Evolutionary conservation across 2,797 vertebrate genomes (phyloP), one percentile per base, ranked within the genome.

Genomic region (Anolis apletophallus): DNA sequence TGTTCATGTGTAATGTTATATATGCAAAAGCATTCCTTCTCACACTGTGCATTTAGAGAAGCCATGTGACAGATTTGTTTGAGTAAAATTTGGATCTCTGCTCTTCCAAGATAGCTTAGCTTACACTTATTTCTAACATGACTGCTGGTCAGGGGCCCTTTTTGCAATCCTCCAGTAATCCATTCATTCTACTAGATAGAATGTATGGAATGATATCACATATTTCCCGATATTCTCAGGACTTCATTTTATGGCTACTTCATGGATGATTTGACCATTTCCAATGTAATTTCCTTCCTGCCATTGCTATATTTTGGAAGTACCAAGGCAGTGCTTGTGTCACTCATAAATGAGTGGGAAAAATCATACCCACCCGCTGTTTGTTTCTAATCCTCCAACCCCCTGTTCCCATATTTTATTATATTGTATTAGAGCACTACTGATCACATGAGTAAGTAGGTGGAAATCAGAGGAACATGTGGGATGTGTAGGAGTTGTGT

Each of bases 61-160:
- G 34, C 19, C 52, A 29, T 73, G 7, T 72, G 68, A 73, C 40
- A 64, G 52, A 54, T 34, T 5, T 34, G 6, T 50, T 72, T 67
- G 21, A 84, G n/a, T 29, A 81, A 75, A 40, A 50, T 83, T 72
- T 77, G n/a, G 80, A 83, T 61, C 52, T 64, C 64, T 76, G 67
- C 46, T 78, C 57, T n/a, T 34, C 61, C 69, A 78, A 72, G 59
- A 61, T 73, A 73, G 26, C 40, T n/a, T 40, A 40, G 40, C 14
- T 61, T 12, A 61, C 23, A 71, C 69, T 72, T 54, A 64, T 36
- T 82, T 23, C n/a, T 79, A 17, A 52, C 7, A 13, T n/a, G 23
- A 12, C 54, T 64, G 68, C 4, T 16, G 79, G 67, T 17, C 64
- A 83, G 69, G n/a, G 23, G 29, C 32, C 40, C 78, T 79, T 81